A percentile compares a stretch with the other conserved stretches of the same genome.
Evolutionary conservation across 2,797 vertebrate genomes (phyloP).

Genomic region (Muraenolepis orangiensis): DNA sequence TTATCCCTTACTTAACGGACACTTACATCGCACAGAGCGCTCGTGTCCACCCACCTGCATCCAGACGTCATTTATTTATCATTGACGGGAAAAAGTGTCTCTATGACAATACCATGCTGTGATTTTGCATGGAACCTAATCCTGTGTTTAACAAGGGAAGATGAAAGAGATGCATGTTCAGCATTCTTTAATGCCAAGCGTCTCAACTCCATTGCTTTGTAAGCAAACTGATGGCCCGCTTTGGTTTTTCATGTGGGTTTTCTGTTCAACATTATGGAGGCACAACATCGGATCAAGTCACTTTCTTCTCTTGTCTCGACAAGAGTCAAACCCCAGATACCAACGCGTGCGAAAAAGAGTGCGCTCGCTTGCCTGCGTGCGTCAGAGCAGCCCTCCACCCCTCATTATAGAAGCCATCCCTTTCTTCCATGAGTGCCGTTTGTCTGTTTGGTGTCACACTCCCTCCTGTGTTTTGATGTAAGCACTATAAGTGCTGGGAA

Average conservation of each 20-base stretch:
- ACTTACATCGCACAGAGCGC: too few species aligned
- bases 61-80: neutral
- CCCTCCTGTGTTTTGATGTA: slow-evolving; percentile 51
- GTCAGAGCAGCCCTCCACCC: slow-evolving; percentile 16
- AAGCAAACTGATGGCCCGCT: neutral
- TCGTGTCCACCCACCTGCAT: neutral
- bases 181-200: neutral
- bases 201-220: neutral
- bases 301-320: slow-evolving; percentile 4
- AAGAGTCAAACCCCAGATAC: neutral
- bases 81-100: neutral
- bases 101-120: neutral
- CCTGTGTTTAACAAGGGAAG: neutral
- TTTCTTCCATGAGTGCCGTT: slow-evolving; percentile 35
- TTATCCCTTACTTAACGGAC: too few species aligned
- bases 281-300: neutral
- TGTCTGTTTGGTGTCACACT: slow-evolving; percentile 50
- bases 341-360: neutral
- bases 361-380: neutral
- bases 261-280: neutral
- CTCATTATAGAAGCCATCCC: slow-evolving; percentile 46
- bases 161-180: neutral
- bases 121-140: neutral
- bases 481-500: slow-evolving; percentile 50
- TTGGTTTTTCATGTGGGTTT: neutral